These are phyloP conservation scores for Orbicella faveolata DNA, from an alignment of 64 coral and sea anemone species.

Conservation along the genomic window DNA sequence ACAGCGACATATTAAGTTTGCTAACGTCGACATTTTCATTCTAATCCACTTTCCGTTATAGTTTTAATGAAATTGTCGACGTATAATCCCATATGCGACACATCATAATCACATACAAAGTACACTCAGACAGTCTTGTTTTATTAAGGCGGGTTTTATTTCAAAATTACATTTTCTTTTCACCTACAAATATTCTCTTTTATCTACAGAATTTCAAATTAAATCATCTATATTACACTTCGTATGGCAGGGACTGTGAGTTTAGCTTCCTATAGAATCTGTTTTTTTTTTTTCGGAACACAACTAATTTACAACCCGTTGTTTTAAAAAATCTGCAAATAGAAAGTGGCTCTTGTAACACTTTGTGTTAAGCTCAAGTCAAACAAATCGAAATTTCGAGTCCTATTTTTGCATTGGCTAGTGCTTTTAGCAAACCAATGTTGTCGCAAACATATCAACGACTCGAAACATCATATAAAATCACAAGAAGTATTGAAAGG, in stretches of 20 bases:
- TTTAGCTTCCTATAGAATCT: not conserved
- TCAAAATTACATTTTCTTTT: slow-evolving; percentile 62
- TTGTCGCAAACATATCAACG: slow-evolving; percentile 9
- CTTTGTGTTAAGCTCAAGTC: slow-evolving; percentile 30
- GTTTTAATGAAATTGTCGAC: slow-evolving; percentile 45
- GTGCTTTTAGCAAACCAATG: slow-evolving; percentile 34
- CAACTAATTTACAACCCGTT: slow-evolving; percentile 47
- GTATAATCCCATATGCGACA: slow-evolving; percentile 3
- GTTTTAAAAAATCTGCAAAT: slow-evolving; percentile 29
- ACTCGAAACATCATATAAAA: slow-evolving; percentile 13
- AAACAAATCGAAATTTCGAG: slow-evolving; percentile 11
- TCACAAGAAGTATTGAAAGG: slow-evolving; percentile 5
- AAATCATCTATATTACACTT: slow-evolving; percentile 38
- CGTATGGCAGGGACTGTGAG: not conserved
- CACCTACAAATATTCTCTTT: slow-evolving; percentile 59
- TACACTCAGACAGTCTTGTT: not conserved
- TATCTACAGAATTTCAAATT: slow-evolving; percentile 35
- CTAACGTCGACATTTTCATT: slow-evolving; percentile 30
- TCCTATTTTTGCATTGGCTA: not conserved
- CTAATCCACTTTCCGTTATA: slow-evolving; percentile 51
- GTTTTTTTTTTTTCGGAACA: not conserved
- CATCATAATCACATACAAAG: not conserved
- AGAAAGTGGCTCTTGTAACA: slow-evolving; percentile 17
- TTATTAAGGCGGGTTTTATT: slow-evolving; percentile 63
- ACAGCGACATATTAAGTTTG: slow-evolving; percentile 28